These are phyloP conservation scores for Tigriopus japonicus DNA, from an alignment of 1,140 invertebrate genomes.

Conservation along the genomic window DNA sequence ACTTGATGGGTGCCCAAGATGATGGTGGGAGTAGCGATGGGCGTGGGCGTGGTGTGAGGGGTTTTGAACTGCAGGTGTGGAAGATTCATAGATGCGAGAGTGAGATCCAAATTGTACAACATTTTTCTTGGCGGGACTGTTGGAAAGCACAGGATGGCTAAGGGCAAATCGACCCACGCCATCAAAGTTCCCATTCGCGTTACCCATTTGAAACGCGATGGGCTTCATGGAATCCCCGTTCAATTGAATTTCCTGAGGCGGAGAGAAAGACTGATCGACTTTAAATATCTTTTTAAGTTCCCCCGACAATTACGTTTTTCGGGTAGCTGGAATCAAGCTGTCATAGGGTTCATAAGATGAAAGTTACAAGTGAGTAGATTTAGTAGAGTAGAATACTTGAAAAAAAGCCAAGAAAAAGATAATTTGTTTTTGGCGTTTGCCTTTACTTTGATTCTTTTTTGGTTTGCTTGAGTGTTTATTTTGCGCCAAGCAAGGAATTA, in stretches of 20 bases:
- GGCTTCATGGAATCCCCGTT: slow-evolving; percentile 10
- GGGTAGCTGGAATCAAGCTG: too few relatives aligned
- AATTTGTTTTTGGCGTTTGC: too few relatives aligned
- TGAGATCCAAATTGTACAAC: not conserved
- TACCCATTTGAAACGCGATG: not conserved
- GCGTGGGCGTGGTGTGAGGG: not conserved
- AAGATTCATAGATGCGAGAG: not conserved
- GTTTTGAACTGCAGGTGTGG: not conserved
- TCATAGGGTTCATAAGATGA: too few relatives aligned
- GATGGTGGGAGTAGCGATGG: not conserved
- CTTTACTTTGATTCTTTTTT: too few relatives aligned
- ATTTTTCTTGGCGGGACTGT: not conserved
- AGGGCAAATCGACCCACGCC: slow-evolving; percentile 32
- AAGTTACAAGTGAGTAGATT: too few relatives aligned
- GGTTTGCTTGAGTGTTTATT: too few relatives aligned
- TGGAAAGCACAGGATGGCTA: slow-evolving; percentile 35
- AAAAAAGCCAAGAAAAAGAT: too few relatives aligned
- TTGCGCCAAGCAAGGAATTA: too few relatives aligned
- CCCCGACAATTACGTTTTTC: too few relatives aligned
- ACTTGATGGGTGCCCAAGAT: slow-evolving; percentile 26
- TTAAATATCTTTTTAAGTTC: too few relatives aligned
- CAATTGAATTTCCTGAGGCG: slow-evolving; percentile 3
- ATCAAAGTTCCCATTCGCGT: slow-evolving; percentile 8
- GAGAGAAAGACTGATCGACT: too few relatives aligned
- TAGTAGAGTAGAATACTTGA: too few relatives aligned